Base-by-base conservation (phyloP, 2,113 vertebrate genomes). In the Melanotaenia duboulayi region DNA sequence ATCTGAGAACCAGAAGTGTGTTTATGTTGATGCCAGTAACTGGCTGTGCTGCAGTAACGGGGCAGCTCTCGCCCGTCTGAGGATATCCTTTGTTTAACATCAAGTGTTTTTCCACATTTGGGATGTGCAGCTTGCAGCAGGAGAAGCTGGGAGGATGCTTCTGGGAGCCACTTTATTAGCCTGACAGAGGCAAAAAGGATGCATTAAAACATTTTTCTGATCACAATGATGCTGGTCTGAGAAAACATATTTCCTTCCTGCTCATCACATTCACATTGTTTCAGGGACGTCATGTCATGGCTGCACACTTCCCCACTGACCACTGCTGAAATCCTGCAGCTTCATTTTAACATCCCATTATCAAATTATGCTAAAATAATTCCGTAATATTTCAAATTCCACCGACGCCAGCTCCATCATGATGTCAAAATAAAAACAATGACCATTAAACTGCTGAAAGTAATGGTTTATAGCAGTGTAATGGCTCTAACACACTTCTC, bases 11-110 rank as follows among this genome's bases (percentile, higher is more conserved):
- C 74, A 59, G 52, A 52, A 61, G 42, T 69, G 61, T 67, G 79
- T 83, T 81, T 85, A 81, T 78, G 51, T 62, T 75, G 86, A 73
- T 80, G 81, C 87, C 92, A 88, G 88, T 89, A 87, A 85, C 88
- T 86, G 81, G 75, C 57, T 58, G 63, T 48, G 76, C 81, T 82
- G 59, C 65, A 54, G 63, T 71, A 16, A 63, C 72, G 65, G 78
- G 69, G 82, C 81, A 62, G 57, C 24, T 72, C 76, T 58, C n/a
- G n/a, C n/a, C 71, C 25, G 52, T 77, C 87, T 54, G 85, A 89
- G 93, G 92, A 94, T 87, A 88, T 95, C 93, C 93, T 93, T 91
- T 93, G 90, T 93, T 93, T 81, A 89, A 88, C 78, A 85, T 80
- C 37, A 82, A 88, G 55, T 91, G 84, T 88, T 90, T 92, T 91